These are phyloP conservation scores for Gobiocypris rarus DNA, from an alignment of 2,113 vertebrate species.

Conservation along the genomic window DNA sequence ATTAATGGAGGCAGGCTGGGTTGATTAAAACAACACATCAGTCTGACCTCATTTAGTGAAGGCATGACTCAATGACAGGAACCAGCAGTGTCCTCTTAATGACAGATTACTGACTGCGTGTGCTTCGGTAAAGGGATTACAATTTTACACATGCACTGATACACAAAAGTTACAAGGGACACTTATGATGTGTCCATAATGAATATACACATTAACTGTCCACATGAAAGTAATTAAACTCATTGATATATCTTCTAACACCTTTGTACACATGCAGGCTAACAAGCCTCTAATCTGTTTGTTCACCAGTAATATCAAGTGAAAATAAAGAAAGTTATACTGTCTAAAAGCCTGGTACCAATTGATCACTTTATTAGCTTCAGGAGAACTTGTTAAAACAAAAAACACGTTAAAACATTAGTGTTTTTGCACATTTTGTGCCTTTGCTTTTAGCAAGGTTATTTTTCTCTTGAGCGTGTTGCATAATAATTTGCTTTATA, in stretches of 20 bases:
- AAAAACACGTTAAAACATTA: no score
- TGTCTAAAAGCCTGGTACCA: background rate
- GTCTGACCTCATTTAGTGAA: constrained; percentile 62
- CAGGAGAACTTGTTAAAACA: background rate
- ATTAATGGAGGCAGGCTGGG: constrained; percentile 61
- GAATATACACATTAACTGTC: background rate
- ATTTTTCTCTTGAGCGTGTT: background rate
- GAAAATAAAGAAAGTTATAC: background rate
- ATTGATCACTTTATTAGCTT: background rate
- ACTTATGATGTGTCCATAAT: background rate
- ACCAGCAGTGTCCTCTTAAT: constrained; percentile 51
- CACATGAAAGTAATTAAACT: background rate
- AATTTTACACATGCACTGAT: background rate
- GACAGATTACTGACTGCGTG: constrained; percentile 49
- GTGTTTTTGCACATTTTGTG: no score
- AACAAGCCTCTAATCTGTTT: background rate
- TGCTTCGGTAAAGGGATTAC: constrained; percentile 14
- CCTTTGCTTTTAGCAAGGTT: background rate
- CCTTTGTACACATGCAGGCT: no score
- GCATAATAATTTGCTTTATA: background rate
- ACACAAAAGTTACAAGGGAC: background rate
- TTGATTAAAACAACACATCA: constrained; percentile 67
- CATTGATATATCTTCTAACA: background rate
- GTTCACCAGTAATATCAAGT: background rate
- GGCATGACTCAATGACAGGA: constrained; percentile 59